phyloP scores from a whole-genome alignment of 30 jellyfish, hydroid and myxozoan genomes.

The Turritopsis dohrnii region DNA sequence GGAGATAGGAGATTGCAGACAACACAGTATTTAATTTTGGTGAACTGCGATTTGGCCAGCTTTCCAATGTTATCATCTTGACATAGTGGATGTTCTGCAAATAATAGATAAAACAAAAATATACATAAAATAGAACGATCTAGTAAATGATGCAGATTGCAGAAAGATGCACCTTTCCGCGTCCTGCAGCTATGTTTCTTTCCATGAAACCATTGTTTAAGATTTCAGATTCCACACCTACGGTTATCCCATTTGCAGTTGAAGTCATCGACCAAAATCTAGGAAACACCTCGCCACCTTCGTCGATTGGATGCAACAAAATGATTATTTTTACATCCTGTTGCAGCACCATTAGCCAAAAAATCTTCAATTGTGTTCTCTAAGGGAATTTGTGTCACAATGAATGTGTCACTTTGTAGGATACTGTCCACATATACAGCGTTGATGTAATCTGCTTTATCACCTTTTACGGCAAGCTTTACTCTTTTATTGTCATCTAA shows the following conservation, averaged over 20 bases:
- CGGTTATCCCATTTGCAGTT: background rate
- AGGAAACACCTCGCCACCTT: background rate
- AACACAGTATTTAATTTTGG: background rate
- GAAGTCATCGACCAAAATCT: background rate
- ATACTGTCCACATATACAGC: background rate
- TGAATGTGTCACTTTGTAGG: background rate
- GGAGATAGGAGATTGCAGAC: background rate
- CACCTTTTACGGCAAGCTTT: background rate
- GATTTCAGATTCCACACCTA: background rate
- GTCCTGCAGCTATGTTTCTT: background rate
- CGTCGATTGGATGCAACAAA: background rate
- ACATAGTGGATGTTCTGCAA: background rate
- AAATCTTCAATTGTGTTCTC: background rate
- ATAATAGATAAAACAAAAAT: too few species aligned
- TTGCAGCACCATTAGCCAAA: background rate
- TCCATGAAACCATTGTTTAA: background rate
- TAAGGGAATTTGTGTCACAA: background rate
- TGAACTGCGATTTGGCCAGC: background rate
- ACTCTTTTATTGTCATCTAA: background rate
- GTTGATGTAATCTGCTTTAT: background rate
- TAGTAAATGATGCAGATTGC: too few species aligned
- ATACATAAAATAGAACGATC: background rate
- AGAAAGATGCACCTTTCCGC: background rate
- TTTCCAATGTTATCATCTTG: background rate
- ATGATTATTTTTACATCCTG: background rate